Percentiles rank a stretch among this genome's conserved stretches.
These are phyloP conservation scores for Plebejus argus DNA, from an alignment of 2,888 invertebrate species.

Conservation along the genomic window DNA sequence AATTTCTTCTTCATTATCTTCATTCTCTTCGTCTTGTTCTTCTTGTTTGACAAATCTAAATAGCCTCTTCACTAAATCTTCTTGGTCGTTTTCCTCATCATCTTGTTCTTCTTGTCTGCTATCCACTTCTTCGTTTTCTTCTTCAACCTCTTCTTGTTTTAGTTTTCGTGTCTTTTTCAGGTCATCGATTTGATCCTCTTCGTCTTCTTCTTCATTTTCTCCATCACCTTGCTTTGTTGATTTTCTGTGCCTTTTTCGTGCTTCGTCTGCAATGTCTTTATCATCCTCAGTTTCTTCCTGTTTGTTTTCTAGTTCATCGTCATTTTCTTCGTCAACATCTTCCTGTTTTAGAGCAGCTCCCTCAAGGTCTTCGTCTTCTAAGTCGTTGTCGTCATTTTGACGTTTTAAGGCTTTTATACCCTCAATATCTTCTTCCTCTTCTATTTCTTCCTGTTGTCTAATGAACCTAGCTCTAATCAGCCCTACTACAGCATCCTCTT, in stretches of 20 bases:
- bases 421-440: constrained; percentile 30
- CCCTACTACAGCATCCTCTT: constrained; percentile 28
- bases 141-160: constrained; percentile 2
- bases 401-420: background rate
- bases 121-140: background rate
- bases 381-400: constrained; percentile 34
- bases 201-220: constrained; percentile 6
- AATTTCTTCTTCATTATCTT: constrained; percentile 4
- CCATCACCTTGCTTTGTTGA: constrained; percentile 34
- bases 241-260: background rate
- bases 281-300: constrained; percentile 13
- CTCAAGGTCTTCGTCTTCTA: constrained; percentile 40
- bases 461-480: constrained; percentile 31
- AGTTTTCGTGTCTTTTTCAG: background rate
- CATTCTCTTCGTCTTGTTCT: constrained; percentile 34
- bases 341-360: constrained; percentile 42
- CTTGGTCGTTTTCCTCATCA: background rate
- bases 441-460: constrained; percentile 32
- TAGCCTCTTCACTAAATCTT: background rate
- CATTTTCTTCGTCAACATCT: constrained; percentile 36
- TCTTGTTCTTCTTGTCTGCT: background rate
- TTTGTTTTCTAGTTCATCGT: constrained; percentile 34
- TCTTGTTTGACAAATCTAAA: constrained; percentile 23
- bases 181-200: background rate
- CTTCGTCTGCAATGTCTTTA: background rate